Evolutionary conservation across 2,888 invertebrate genomes (phyloP).

Genomic region (Blera fallax): DNA sequence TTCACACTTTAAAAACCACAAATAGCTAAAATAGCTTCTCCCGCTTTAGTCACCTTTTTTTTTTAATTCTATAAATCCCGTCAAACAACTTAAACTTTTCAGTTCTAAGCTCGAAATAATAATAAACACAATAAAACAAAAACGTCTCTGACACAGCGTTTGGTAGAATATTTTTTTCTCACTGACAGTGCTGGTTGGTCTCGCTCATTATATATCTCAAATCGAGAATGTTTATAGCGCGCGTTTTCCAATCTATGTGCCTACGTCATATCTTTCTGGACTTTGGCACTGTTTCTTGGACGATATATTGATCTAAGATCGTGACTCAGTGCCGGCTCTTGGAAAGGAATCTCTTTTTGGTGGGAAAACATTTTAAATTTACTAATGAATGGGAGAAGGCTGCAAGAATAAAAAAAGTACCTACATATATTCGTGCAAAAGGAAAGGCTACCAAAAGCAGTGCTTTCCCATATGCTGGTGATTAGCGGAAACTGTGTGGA

Average conservation of each 20-base stretch:
- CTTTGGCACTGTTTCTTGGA: slow-evolving; percentile 32
- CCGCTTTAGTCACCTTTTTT: neutral
- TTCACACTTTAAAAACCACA: slow-evolving; percentile 2
- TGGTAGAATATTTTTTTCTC: slow-evolving; percentile 32
- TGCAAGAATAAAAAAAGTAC: neutral
- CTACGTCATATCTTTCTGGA: slow-evolving; percentile 32
- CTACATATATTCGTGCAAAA: too few species aligned
- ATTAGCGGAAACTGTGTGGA: too few species aligned
- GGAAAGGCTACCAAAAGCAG: too few species aligned
- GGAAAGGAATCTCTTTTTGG: neutral
- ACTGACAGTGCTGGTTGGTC: slow-evolving; percentile 43
- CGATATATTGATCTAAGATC: neutral
- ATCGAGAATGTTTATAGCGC: slow-evolving; percentile 14
- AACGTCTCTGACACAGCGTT: slow-evolving; percentile 23
- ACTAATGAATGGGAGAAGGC: too few species aligned
- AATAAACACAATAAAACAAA: neutral
- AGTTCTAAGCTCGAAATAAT: neutral
- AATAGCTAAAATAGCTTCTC: neutral
- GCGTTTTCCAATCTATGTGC: slow-evolving; percentile 11
- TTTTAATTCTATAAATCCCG: neutral
- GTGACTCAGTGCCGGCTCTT: neutral
- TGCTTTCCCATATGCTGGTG: too few species aligned
- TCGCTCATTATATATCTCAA: slow-evolving; percentile 43
- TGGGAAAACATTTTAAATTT: neutral
- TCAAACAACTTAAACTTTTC: neutral